A percentile compares a stretch with the other conserved stretches of the same genome.
phyloP scores from a whole-genome alignment of 37 sponge, comb jelly and placozoan genomes.

The Beroe ovata region DNA sequence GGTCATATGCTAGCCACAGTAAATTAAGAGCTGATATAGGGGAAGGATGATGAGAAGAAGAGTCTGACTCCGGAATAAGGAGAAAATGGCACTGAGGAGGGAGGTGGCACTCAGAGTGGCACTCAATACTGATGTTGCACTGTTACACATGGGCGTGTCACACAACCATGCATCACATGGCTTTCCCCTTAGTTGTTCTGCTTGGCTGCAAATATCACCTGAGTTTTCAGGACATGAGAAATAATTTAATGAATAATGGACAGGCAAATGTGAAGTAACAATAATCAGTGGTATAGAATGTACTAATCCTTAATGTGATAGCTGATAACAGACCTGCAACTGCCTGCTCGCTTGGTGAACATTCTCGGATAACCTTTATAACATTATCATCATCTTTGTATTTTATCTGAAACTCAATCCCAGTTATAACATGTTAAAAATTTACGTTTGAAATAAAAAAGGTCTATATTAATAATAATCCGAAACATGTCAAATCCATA shows the following conservation, averaged over 20 bases:
- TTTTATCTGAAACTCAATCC: too few species aligned
- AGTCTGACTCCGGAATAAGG: background rate
- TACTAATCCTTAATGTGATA: too few species aligned
- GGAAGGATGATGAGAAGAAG: background rate
- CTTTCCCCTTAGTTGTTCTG: background rate
- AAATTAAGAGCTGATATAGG: background rate
- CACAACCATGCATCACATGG: slow-evolving; percentile 66
- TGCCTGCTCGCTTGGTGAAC: background rate
- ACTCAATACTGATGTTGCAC: background rate
- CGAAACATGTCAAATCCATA: too few species aligned
- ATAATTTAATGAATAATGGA: too few species aligned
- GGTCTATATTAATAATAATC: too few species aligned
- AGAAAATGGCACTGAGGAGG: background rate
- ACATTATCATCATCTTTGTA: background rate
- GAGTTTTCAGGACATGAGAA: too few species aligned
- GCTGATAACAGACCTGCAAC: background rate
- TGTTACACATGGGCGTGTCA: slow-evolving; percentile 52
- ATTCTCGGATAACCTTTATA: background rate
- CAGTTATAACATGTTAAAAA: too few species aligned
- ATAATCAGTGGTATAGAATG: too few species aligned
- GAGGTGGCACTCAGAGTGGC: background rate
- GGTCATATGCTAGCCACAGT: background rate
- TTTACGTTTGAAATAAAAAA: too few species aligned
- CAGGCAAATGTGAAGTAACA: too few species aligned
- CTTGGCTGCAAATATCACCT: slow-evolving; percentile 43